Evolutionary conservation across 2,113 vertebrate genomes (phyloP).

Genomic region (Numenius arquata): DNA sequence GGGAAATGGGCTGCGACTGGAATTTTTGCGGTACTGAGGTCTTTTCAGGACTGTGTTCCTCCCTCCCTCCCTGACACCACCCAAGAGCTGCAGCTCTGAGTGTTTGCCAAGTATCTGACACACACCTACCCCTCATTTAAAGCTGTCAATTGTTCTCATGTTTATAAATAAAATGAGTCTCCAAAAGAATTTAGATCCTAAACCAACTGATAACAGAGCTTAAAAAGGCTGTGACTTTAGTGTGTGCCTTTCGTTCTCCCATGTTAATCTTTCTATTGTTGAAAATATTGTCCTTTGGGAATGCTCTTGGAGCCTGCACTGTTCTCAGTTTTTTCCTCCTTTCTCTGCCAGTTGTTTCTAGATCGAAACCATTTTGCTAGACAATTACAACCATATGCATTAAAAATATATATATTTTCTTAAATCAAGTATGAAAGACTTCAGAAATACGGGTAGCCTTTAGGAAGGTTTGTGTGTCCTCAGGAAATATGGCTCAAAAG

Average conservation of each 20-base stretch:
- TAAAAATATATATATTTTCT: background rate
- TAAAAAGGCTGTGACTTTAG: background rate
- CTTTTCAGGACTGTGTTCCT: background rate
- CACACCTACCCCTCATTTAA: conserved; percentile 31
- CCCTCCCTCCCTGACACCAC: background rate
- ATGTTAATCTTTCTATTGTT: conserved; percentile 40
- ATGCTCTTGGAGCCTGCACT: conserved; percentile 23
- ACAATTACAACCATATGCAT: conserved; percentile 57
- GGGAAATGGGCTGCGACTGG: background rate
- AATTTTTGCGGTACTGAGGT: background rate
- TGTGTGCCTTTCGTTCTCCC: conserved; percentile 24
- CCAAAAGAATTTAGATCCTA: conserved; percentile 43
- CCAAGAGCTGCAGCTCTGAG: background rate
- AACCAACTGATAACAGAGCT: conserved; percentile 11
- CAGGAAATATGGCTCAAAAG: background rate
- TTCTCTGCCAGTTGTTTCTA: conserved; percentile 67
- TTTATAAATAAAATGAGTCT: conserved; percentile 43
- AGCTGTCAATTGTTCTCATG: background rate
- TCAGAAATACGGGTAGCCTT: background rate
- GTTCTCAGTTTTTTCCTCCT: conserved; percentile 54
- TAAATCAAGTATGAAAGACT: background rate
- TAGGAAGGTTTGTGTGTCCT: background rate
- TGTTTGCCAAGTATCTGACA: conserved; percentile 49
- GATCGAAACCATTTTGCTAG: conserved; percentile 46
- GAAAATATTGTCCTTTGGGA: conserved; percentile 48